Percentiles rank a stretch among this genome's conserved stretches.
Conservation (phyloP, 2,888 invertebrate genomes). For the Agrilus mali region DNA sequence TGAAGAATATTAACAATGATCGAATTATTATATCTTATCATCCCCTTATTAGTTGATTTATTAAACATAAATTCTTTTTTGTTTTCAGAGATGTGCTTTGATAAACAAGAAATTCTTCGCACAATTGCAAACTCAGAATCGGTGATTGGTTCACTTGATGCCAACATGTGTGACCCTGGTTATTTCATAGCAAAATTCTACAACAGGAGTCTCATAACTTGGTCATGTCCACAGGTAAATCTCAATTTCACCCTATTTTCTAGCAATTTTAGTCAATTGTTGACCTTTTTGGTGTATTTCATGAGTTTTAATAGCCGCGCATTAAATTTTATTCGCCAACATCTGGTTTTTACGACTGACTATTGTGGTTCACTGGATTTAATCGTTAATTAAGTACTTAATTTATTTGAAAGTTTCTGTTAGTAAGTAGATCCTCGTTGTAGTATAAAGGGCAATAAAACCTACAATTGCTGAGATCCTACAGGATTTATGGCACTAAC, state of each 20-base stretch:
- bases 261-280: no score
- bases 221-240: constrained; percentile 43
- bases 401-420: constrained; percentile 9
- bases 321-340: neutral
- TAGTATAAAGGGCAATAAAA: no score
- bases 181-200: constrained; percentile 37
- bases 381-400: constrained; percentile 8
- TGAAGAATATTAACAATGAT: no score
- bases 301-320: no score
- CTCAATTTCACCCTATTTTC: no score
- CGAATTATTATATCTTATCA: no score
- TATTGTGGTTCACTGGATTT: neutral
- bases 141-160: constrained; percentile 38
- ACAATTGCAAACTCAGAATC: constrained; percentile 32
- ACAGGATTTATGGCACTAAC: no score
- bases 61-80: constrained; percentile 2
- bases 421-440: no score
- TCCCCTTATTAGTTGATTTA: no score
- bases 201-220: constrained; percentile 37
- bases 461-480: no score
- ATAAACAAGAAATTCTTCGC: constrained; percentile 35
- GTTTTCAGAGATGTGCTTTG: constrained; percentile 38
- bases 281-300: no score
- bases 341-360: constrained; percentile 1
- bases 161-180: constrained; percentile 37